Evolutionary conservation across 2,888 invertebrate genomes (phyloP).

Genomic region (Dascillus cervinus): DNA sequence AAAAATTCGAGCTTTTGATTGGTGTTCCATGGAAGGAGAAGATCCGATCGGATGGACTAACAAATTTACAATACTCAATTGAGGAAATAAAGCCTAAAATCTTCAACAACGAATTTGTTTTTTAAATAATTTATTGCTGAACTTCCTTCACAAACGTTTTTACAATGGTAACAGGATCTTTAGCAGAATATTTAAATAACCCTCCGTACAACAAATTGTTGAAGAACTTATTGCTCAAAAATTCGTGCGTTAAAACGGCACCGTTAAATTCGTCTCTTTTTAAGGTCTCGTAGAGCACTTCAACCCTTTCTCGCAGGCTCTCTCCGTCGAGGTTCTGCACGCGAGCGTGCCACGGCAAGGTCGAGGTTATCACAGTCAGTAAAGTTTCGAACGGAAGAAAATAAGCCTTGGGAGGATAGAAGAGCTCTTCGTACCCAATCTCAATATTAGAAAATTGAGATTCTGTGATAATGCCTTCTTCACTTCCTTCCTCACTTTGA

Average conservation of each 20-base stretch:
- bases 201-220: conserved; percentile 23
- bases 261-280: conserved; percentile 28
- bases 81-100: too few species aligned
- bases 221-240: conserved; percentile 28
- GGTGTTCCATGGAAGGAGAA: too few species aligned
- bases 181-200: conserved; percentile 28
- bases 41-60: too few species aligned
- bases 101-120: too few species aligned
- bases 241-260: conserved; percentile 30
- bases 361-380: conserved; percentile 27
- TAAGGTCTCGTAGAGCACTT: conserved; percentile 27
- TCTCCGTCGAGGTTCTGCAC: conserved; percentile 26
- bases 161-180: conserved; percentile 24
- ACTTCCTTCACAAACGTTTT: neutral
- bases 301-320: conserved; percentile 29
- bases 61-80: too few species aligned
- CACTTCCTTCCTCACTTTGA: neutral
- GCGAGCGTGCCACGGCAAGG: conserved; percentile 31
- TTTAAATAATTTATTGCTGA: too few species aligned
- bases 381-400: conserved; percentile 30
- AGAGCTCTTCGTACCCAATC: conserved; percentile 14
- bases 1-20: too few species aligned
- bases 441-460: conserved; percentile 20
- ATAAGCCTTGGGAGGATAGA: conserved; percentile 19
- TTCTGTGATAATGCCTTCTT: conserved; percentile 5